Percentiles rank a stretch among this genome's conserved stretches.
Conservation (phyloP, 2,113 vertebrate genomes). For the Ibidorhyncha struthersii region DNA sequence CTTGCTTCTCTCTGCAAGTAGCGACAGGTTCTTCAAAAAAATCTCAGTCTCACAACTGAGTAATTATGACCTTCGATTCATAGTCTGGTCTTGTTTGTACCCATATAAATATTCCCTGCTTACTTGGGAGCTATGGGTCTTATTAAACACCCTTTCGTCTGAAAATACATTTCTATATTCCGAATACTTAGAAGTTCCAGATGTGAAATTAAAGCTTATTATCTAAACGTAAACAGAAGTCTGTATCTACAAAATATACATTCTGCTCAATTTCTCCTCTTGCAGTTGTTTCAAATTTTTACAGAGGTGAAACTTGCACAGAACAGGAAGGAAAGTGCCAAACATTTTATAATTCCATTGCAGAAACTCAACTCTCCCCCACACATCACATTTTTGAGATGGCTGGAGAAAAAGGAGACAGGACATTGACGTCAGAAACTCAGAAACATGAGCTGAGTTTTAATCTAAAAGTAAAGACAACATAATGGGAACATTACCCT, state of each 20-base stretch:
- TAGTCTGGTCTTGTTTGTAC: background rate
- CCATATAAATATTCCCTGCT: background rate
- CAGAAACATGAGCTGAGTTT: background rate
- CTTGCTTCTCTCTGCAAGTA: background rate
- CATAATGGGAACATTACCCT: background rate
- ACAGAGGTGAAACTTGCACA: background rate
- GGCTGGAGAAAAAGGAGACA: background rate
- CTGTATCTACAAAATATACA: background rate
- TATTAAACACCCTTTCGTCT: conserved; percentile 6
- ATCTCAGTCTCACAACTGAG: background rate
- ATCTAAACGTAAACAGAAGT: background rate
- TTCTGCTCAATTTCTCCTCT: background rate
- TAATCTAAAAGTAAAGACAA: background rate
- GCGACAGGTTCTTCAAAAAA: background rate
- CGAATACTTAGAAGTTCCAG: background rate
- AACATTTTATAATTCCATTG: background rate
- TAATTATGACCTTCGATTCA: background rate
- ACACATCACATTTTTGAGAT: background rate
- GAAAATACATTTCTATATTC: background rate
- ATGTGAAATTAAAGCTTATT: background rate
- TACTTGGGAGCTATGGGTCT: background rate
- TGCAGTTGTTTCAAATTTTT: background rate
- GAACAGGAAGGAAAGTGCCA: background rate
- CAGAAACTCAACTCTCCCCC: background rate
- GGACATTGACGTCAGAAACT: background rate